Evolutionary conservation across 2,113 vertebrate species (phyloP), one percentile per base, ranked within the genome.

Genomic region (Gambusia affinis): DNA sequence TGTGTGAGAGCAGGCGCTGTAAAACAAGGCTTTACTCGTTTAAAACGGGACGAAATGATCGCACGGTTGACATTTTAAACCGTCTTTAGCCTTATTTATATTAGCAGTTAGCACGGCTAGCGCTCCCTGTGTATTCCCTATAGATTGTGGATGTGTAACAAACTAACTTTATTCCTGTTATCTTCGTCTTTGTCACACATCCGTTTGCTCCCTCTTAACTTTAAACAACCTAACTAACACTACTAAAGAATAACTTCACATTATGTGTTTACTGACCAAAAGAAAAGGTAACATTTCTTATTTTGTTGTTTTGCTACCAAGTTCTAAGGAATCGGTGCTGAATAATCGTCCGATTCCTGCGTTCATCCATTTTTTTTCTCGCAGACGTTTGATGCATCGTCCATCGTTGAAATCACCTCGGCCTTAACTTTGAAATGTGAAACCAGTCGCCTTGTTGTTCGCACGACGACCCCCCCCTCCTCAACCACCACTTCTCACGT

Each of bases 361-460:
- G 10, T n/a, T 10, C 51, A 3, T n/a, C 51, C 51, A 7, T n/a
- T 3, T 66, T 85, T 66, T 87, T 71, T 89, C 17, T 47, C 17
- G 1, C 44, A 47, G 44, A 47, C 44, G 5, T 19, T 4, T 0
- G 17, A 17, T 47, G 14, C 44, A 5, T 19, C 44, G 17, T 47
- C 44, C 4, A 5, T 47, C 44, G 44, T 92, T 88, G 86, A 85
- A 91, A 94, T 92, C 95, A 94, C 95, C 94, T 94, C 93, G 71
- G 94, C 94, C 95, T 94, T 96, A 95, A 92, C 92, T 89, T 82
- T 84, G 35, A 80, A 71, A 86, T 92, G 88, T 91, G 90, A 72
- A 83, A 89, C 72, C 61, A 37, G 90, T 77, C 67, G 86, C 87
- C 87, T 87, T 88, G 89, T 87, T 88, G 89, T 89, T 92, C 90